Percentiles rank a stretch among this genome's conserved stretches.
Evolutionary conservation across 2,797 vertebrate species (phyloP).

Genomic region (Acipenser ruthenus): DNA sequence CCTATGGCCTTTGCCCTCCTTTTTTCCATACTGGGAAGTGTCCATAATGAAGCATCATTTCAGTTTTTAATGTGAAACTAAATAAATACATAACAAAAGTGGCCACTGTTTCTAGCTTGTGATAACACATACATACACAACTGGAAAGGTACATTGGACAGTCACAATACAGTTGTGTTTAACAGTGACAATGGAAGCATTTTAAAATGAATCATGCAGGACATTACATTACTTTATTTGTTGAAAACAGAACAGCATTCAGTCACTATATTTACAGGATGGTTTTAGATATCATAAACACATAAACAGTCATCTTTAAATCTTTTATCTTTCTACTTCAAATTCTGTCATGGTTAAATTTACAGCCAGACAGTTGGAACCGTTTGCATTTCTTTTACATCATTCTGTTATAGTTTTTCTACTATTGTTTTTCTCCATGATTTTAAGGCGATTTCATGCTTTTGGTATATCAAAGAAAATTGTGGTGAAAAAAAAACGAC

Average conservation of each 20-base stretch:
- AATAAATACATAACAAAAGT: conserved; percentile 6
- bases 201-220: conserved; percentile 14
- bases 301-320: not conserved
- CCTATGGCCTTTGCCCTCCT: conserved; percentile 10
- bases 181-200: conserved; percentile 13
- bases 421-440: conserved; percentile 9
- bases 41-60: conserved; percentile 1
- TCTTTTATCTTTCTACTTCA: not conserved
- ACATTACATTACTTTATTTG: too few species aligned
- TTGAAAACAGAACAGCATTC: too few species aligned
- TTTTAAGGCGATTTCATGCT: conserved; percentile 19
- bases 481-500: conserved; percentile 13
- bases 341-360: not conserved
- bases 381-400: not conserved
- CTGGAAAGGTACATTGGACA: conserved; percentile 18
- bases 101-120: not conserved
- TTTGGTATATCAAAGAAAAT: conserved; percentile 18
- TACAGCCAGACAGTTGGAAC: conserved; percentile 4
- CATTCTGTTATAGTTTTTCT: not conserved
- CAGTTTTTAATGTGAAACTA: not conserved
- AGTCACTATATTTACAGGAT: too few species aligned
- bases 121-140: conserved; percentile 5
- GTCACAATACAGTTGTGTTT: not conserved
- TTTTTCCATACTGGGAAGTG: conserved; percentile 17
- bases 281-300: too few species aligned